Base-by-base conservation (phyloP, 2,113 vertebrate genomes). In the Periophthalmus modestus region DNA sequence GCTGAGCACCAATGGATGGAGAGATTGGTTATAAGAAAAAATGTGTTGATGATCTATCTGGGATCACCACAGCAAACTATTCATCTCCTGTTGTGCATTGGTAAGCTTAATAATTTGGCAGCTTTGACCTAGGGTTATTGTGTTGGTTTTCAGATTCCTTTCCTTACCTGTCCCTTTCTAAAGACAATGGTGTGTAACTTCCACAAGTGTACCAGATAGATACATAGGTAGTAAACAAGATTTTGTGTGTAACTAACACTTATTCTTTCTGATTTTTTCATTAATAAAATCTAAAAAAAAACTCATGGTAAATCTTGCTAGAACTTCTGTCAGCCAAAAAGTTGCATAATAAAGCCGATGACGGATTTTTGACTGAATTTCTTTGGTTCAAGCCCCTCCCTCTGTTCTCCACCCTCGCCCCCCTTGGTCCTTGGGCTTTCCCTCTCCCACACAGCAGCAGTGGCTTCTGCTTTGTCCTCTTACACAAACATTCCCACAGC, bases 401-500 rank as follows among this genome's bases (percentile, higher is more conserved):
- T 69, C 74, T 75, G 12, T 75, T 75, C 76, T 14, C 68, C 39
- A 70, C 52, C 68, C 34, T 47, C 76, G 71, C 34, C 69, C 72
- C 70, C 63, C 71, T 78, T 54, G 66, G 66, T 66, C 68, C 73
- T 69, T 54, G 21, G 78, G 79, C 69, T 82, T 71, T 84, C 83
- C 61, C 89, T 85, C 79, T 77, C 89, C 66, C 89, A 75, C 87
- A 89, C 88, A 86, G 82, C 85, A 85, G 75, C 52, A 89, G 88
- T 80, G 87, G 80, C 82, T 85, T 74, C 77, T 72, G 86, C 82
- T 89, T 91, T 92, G 89, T 92, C 79, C 78, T 71, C 87, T 89
- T 90, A 85, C 88, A 83, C 87, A 92, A 91, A 91, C 88, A 91
- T 91, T 92, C 90, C 89, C 89, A 93, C 85, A 90, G 83, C 86